Base-by-base conservation (phyloP, 1,140 invertebrate species). In the Drosophila lacteicornis region DNA sequence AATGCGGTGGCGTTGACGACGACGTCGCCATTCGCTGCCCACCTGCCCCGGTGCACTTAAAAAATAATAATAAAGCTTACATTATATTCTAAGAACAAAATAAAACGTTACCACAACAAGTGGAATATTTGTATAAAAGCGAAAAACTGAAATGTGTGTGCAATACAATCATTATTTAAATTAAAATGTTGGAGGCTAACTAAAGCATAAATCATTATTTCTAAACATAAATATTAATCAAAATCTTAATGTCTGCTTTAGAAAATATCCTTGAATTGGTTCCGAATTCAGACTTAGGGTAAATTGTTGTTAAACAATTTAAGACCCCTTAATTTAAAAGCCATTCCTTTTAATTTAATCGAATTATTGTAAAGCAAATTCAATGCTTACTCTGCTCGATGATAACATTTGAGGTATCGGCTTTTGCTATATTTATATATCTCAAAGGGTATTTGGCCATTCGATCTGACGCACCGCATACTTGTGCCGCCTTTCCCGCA, bases 1-100 rank as follows among this genome's bases (percentile, higher is more conserved):
- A 91, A 91, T 91, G 86, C 77, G 83, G 83, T 86, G 83, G 83
- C 83, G 83, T 86, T 82, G 83, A 79, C 75, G 86, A 70, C 74
- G 74, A 65, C 77, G 45, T 33, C 60, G 62, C 49, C 60, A 38
- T 47, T 65, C 30, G 42, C 79, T 81, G 73, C 67, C 67, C 67
- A 80, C 71, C 70, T 71, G 62, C 47, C 46, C 47, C 38, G 25
- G 43, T 60, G 46, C 53, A 70, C 67, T 55, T 33, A 8, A 11
- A 53, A 45, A 62, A 67, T 25, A 57, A 8, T 33, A 8, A 33
- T 9, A 33, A 9, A 8, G 30, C 7, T 8, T 33, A 33, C 30
- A 25, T 25, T 25, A 25, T 8, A 36, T 36, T 36, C 33, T 12
- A 13, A 53, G 27, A 62, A 68, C 22, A 58, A 57, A 68, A 6